These are phyloP conservation scores for Leptonema lineaticorne DNA, from an alignment of 1,140 invertebrate species.

Conservation along the genomic window DNA sequence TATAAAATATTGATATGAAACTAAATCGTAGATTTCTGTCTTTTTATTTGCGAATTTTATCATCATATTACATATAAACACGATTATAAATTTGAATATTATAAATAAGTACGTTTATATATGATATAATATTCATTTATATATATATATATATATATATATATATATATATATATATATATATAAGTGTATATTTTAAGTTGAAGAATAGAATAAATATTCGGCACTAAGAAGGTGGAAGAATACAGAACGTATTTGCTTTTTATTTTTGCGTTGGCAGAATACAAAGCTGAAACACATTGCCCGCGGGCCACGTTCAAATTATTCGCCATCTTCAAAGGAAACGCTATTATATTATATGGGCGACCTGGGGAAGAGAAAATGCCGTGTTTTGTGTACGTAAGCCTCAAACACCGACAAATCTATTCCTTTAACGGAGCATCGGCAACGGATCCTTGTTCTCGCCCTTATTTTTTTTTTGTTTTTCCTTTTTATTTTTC, in stretches of 20 bases:
- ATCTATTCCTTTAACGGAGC: constrained; percentile 15
- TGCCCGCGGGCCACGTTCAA: constrained; percentile 28
- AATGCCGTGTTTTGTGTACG: constrained; percentile 22
- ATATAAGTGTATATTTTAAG: neutral
- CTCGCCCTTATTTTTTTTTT: neutral
- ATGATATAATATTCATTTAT: neutral
- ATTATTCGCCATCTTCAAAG: constrained; percentile 36
- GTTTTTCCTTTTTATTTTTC: neutral
- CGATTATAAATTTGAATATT: too few relatives aligned
- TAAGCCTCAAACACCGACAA: constrained; percentile 3
- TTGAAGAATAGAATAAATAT: constrained; percentile 14
- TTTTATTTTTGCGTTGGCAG: constrained; percentile 34
- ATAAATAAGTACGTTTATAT: too few relatives aligned
- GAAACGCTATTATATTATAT: constrained; percentile 29
- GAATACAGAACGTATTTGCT: constrained; percentile 35
- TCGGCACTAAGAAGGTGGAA: constrained; percentile 12
- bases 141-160: neutral
- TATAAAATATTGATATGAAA: too few relatives aligned
- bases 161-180: neutral
- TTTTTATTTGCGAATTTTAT: too few relatives aligned
- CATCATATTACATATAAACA: too few relatives aligned
- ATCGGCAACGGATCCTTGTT: neutral
- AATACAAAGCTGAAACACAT: constrained; percentile 36
- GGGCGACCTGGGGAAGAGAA: neutral
- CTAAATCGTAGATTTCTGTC: too few relatives aligned